Evolutionary conservation across 2,888 invertebrate genomes (phyloP), one percentile per base, ranked within the genome.

Genomic region (Thymelicus sylvestris): DNA sequence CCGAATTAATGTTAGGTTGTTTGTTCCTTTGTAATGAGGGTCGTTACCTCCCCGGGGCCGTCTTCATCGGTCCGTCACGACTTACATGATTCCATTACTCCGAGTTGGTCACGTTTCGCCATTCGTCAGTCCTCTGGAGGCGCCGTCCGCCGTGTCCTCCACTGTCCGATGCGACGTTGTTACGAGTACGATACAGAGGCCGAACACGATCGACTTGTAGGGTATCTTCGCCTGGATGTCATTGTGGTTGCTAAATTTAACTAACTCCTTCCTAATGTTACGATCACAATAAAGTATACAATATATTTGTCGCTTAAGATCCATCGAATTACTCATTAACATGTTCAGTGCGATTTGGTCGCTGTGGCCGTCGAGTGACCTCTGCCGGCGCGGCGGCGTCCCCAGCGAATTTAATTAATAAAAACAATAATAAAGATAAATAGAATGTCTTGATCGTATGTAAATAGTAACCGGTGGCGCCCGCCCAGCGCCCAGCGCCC

Each of bases 391-490:
- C 4, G 31, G 31, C n/a, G 39, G 7, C 52, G 65, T 12, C 52
- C 62, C 52, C 19, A 38, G 52, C 41, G 39, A 31, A 52, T 8
- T 67, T 50, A 67, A 61, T 47, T 57, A 66, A 10, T 57, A 66
- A 19, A 47, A 59, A 39, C 47, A 62, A 44, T 44, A 8, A 44
- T 62, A n/a, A 66, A 41, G 39, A 19, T 60, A 7, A 61, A 41
- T 52, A 67, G 24, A 66, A 39, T 7, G 52, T 67, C 41, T 67
- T 48, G 41, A 50, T 52, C 44, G 41, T 55, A 55, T 67, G 67
- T 67, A 67, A 67, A 67, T 67, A 67, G 68, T 44, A 47, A 62
- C 41, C 24, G 6, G 67, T 48, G 67, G 67, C 2, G 44, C 44
- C 31, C 62, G 68, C 44, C n/a, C n/a, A n/a, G n/a, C n/a, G n/a